Base-by-base conservation (phyloP, 2,888 invertebrate genomes). In the Apotomis capreana region DNA sequence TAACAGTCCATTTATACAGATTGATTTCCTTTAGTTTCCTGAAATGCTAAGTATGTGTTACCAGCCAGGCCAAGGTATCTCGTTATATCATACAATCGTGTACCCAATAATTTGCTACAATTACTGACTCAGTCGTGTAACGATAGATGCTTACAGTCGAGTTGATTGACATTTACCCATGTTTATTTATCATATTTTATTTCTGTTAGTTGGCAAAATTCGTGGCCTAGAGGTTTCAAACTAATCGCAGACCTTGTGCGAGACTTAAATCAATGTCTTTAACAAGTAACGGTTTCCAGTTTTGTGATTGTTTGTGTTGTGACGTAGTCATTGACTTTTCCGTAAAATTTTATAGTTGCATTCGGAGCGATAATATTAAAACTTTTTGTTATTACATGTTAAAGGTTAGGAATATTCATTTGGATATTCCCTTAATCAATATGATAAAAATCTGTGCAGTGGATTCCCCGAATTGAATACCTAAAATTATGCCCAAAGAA, bases 241-340 rank as follows among this genome's bases (percentile, higher is more conserved):
- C 68, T 72, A 68, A 68, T 72, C 61, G 59, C 52, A 68, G 72
- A 72, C 72, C 72, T 72, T 72, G 72, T 68, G 52, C 40, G 37
- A 68, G 44, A 63, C 72, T 72, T 68, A 68, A 62, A 72, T 63
- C 72, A 72, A 72, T 68, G 72, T 63, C 63, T 72, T 72, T 63
- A 54, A 62, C 62, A 59, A 63, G 72, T 72, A 72, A 72, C 72
- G 68, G 72, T 72, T 51, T 58, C 51, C 51, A 63, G 68, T 54
- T 12, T 12, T 49, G 61, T 26, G 62, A 68, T 52, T 68, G 55
- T 61, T 51, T 61, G 54, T 67, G 63, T 60, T 60, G 52, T 70
- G 55, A 44, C 36, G 71, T 71, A 62, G 15, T 51, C 40, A 51
- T 62, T 71, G 52, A 65, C 65, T 70, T 70, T 54, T 59, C 13